Percentiles rank a stretch among this genome's conserved stretches.
These are phyloP conservation scores for Oreochromis mossambicus DNA, from an alignment of 2,797 vertebrate genomes.

Conservation along the genomic window DNA sequence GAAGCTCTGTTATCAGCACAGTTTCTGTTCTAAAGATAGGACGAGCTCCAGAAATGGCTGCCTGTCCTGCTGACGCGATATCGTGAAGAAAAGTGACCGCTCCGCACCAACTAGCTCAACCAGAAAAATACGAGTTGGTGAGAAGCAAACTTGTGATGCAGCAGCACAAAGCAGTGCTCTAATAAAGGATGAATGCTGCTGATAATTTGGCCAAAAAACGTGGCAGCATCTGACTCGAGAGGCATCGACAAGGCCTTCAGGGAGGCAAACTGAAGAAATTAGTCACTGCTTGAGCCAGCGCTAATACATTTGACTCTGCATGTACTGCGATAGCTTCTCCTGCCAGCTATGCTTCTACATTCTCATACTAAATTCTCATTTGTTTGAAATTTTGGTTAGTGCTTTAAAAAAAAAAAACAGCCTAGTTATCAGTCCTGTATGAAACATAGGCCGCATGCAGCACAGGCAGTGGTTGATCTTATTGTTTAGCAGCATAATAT, in stretches of 20 bases:
- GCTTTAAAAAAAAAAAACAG: background rate
- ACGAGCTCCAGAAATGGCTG: background rate
- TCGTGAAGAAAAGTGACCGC: background rate
- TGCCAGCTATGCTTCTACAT: background rate
- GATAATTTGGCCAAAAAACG: background rate
- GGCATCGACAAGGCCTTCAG: background rate
- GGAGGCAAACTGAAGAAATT: background rate
- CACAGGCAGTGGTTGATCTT: background rate
- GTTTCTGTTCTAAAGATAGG: background rate
- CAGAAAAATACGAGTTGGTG: background rate
- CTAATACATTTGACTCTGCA: background rate
- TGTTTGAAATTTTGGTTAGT: background rate
- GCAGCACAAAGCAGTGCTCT: background rate
- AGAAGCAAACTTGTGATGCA: conserved; percentile 3
- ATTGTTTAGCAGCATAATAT: background rate
- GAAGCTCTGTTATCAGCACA: background rate
- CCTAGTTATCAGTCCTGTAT: background rate
- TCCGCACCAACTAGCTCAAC: conserved; percentile 22
- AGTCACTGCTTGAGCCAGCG: background rate
- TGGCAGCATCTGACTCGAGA: background rate
- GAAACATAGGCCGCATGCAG: fast-evolving
- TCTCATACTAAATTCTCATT: background rate
- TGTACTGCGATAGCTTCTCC: background rate
- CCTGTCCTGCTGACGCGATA: background rate
- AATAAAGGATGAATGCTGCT: background rate